These are phyloP conservation scores for Taeniopygia guttata DNA, from an alignment of 2,797 vertebrate species.

Conservation along the genomic window DNA sequence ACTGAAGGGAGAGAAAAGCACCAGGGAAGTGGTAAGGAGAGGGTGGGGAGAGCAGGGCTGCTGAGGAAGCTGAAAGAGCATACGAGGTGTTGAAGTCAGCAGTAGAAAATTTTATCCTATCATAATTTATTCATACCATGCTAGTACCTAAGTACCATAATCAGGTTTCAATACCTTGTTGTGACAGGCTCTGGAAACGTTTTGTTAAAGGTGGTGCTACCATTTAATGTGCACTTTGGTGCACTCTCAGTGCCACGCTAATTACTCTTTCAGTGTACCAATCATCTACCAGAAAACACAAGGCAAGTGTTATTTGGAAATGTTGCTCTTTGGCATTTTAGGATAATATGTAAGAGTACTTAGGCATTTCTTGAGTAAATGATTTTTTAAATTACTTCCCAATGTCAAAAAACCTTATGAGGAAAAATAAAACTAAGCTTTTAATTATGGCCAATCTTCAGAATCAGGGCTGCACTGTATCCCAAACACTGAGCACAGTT, in stretches of 20 bases:
- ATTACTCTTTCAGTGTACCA: background rate
- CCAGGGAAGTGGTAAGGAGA: background rate
- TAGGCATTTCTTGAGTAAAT: background rate
- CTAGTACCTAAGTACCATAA: background rate
- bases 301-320: background rate
- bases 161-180: background rate
- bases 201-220: background rate
- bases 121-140: conserved; percentile 40
- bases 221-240: background rate
- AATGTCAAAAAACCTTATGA: background rate
- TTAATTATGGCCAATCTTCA: background rate
- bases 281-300: background rate
- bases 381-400: background rate
- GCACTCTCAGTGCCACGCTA: background rate
- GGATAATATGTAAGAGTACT: background rate
- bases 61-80: background rate
- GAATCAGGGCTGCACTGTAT: background rate
- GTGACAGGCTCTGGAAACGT: background rate
- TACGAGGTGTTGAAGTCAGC: background rate
- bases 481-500: background rate
- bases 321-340: background rate
- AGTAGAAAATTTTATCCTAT: background rate
- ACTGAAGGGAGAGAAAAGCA: conserved; percentile 38
- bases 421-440: background rate
- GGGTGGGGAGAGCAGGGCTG: background rate